Percentiles rank a stretch among this genome's conserved stretches.
Evolutionary conservation across 2,888 invertebrate genomes (phyloP).

Genomic region (Amphimallon solstitiale): DNA sequence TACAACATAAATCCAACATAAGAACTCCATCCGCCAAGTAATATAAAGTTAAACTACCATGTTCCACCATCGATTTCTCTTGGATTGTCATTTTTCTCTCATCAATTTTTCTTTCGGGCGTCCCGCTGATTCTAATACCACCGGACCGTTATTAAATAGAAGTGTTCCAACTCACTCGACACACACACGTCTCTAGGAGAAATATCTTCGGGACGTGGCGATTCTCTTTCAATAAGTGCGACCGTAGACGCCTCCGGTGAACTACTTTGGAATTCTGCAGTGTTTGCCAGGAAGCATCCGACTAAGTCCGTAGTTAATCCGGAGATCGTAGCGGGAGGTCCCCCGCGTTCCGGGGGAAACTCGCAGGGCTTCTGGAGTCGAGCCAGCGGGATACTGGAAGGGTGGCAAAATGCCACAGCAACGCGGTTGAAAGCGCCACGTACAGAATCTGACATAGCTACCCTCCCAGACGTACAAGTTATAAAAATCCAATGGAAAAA

Average conservation of each 20-base stretch:
- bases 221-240: constrained; percentile 20
- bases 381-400: constrained; percentile 32
- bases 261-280: constrained; percentile 22
- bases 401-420: neutral
- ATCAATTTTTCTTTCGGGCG: too few relatives aligned
- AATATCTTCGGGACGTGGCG: too few relatives aligned
- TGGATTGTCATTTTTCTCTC: too few relatives aligned
- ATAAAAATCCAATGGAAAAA: too few relatives aligned
- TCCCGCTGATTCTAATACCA: too few relatives aligned
- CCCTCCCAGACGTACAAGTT: neutral
- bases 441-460: neutral
- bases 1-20: too few relatives aligned
- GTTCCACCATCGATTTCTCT: too few relatives aligned
- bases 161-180: too few relatives aligned
- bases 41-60: too few relatives aligned
- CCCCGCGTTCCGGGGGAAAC: constrained; percentile 9
- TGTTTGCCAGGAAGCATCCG: constrained; percentile 19
- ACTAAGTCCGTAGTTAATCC: constrained; percentile 41
- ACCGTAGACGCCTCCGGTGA: constrained; percentile 10
- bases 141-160: too few relatives aligned
- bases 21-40: too few relatives aligned
- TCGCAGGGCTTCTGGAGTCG: constrained; percentile 27
- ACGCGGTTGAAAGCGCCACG: constrained; percentile 1
- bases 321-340: constrained; percentile 29
- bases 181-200: too few relatives aligned